Evolutionary conservation across 1,140 invertebrate genomes (phyloP), one percentile per base, ranked within the genome.

Genomic region (Gonioctena quinquepunctata): DNA sequence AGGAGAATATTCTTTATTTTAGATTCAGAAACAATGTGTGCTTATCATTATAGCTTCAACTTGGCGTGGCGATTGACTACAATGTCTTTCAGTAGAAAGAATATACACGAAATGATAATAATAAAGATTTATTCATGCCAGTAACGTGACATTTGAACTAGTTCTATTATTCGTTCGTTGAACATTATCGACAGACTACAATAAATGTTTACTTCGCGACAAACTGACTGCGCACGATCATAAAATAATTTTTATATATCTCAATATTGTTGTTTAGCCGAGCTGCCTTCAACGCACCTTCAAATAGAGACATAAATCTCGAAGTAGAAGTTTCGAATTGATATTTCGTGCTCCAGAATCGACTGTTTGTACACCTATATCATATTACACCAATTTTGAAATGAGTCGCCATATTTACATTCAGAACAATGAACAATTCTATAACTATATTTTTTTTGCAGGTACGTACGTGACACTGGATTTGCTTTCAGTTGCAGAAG

Each of bases 291-390:
- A 54, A 54, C 21, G 6, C 21, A 18, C 21, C 50, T 8, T 11
- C 23, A 23, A 59, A 59, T 59, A 59, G 56, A 59, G 56, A 59
- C 56, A 59, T 59, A 25, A 59, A 16, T 59, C 25, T 59, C n/a
- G n/a, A 59, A 22, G 25, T 26, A n/a, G 21, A 22, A 59, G 23
- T 16, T 25, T 26, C n/a, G 26, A 59, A 59, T 59, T 59, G 56
- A 25, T 59, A 59, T 59, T 59, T 26, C 56, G 56, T 59, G 56
- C 56, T 59, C 56, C 21, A 59, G n/a, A 25, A 59, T 26, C 33
- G 16, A 3, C 16, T 42, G 33, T 42, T n/a, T n/a, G 33, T 42
- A 42, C 33, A 42, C 33, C 33, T 42, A 42, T 42, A 42, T 42
- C 33, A 42, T 42, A 42, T 42, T 42, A 13, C 33, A 13, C 33